Base-by-base conservation (phyloP, 2,113 vertebrate genomes). In the Cisticola juncidis region DNA sequence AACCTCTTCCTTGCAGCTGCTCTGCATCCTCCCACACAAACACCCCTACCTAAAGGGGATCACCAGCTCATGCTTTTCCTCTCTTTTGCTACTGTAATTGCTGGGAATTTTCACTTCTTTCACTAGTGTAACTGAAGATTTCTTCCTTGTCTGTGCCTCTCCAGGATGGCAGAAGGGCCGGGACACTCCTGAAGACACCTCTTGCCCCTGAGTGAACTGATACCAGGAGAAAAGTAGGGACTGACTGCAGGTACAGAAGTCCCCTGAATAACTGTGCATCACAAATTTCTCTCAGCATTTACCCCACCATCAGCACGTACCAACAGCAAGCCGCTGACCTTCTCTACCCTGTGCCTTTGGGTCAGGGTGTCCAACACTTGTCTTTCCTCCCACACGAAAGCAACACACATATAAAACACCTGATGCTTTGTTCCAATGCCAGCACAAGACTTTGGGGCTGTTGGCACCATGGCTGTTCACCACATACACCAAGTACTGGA, bases 111-210 rank as follows among this genome's bases (percentile, higher is more conserved):
- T 66, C 28, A 60, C 18, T 71, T 78, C 24, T 90, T 87, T 65
- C 36, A 19, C 14, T 24, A 26, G 6, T 36, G 28, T 38, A 53
- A 47, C 40, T 65, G 28, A 87, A 69, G 24, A 25, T 66, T 71
- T 82, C 22, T n/a, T 83, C 26, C 48, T 83, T 64, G 16, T 45
- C 33, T 47, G 14, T 68, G 29, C 14, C 28, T 80, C 21, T 56
- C 26, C 0, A 0, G 40, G 50, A 14, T 35, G 23, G 23, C 51
- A 50, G 31, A 74, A 22, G 71, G 22, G 33, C 44, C 66, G 14
- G 12, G 16, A 40, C 17, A 9, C 31, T 70, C 25, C 47, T 54
- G 26, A 65, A 71, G 2, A 51, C 35, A 33, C 9, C 25, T 66
- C 45, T 76, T 3, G 2, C 22, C 12, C 9, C 28, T 1, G 1